A percentile compares a stretch with the other conserved stretches of the same genome.
Evolutionary conservation across 2,888 invertebrate species (phyloP).

Genomic region (Margaritifera margaritifera): DNA sequence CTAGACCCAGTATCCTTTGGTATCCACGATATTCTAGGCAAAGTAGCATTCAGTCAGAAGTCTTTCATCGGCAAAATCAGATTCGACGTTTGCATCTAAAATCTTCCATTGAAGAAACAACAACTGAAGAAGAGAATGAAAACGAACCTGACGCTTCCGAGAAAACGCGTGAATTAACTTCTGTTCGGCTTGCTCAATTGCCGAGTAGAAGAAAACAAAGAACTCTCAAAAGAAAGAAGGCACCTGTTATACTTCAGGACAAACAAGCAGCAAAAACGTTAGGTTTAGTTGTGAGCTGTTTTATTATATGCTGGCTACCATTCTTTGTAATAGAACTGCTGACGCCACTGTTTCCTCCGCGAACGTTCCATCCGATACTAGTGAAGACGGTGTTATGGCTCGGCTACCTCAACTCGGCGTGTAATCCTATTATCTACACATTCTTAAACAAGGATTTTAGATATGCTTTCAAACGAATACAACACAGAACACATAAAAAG

Average conservation of each 20-base stretch:
- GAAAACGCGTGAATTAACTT: not conserved
- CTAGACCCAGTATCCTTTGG: too few species aligned
- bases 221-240: too few species aligned
- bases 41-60: too few species aligned
- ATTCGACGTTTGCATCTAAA: too few species aligned
- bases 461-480: constrained; percentile 93
- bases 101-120: too few species aligned
- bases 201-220: too few species aligned
- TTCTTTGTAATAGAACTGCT: constrained; percentile 95
- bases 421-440: constrained; percentile 93
- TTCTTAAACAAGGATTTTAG: constrained; percentile 98
- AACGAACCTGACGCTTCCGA: not conserved
- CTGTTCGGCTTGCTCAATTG: too few species aligned
- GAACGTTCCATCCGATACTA: constrained; percentile 86
- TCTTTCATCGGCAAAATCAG: too few species aligned
- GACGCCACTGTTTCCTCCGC: constrained; percentile 84
- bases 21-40: too few species aligned
- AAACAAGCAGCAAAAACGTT: constrained; percentile 87
- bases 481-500: constrained; percentile 68
- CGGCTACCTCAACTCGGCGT: constrained; percentile 96
- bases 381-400: constrained; percentile 96
- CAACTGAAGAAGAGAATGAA: constrained; percentile 3
- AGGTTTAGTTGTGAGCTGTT: constrained; percentile 96
- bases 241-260: constrained; percentile 59
- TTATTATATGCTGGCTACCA: constrained; percentile 92